These are phyloP conservation scores for Marronus borbonicus DNA, from an alignment of 2,888 invertebrate genomes.

Conservation along the genomic window DNA sequence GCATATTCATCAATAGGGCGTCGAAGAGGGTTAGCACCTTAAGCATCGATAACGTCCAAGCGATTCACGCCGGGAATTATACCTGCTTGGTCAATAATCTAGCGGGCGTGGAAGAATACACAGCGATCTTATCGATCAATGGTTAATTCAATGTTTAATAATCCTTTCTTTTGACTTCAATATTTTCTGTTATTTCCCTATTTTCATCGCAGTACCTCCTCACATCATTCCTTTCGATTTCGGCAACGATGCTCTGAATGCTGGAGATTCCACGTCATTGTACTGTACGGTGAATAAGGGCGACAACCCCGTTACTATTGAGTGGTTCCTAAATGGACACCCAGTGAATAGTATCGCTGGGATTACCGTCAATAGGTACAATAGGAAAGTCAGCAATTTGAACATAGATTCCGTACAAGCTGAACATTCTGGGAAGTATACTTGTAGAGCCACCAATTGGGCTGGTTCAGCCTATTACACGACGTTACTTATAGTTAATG, in stretches of 20 bases:
- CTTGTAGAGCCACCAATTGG: conserved; percentile 80
- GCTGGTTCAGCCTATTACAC: conserved; percentile 74
- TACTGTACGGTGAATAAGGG: conserved; percentile 85
- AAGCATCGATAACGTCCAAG: not conserved
- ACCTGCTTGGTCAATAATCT: not conserved
- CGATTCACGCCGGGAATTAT: not conserved
- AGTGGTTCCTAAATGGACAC: conserved; percentile 75
- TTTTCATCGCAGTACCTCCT: conserved; percentile 68
- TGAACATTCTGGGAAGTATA: conserved; percentile 81
- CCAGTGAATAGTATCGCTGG: conserved; percentile 72
- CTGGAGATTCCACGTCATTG: conserved; percentile 83
- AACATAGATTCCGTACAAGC: conserved; percentile 70
- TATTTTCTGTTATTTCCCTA: not conserved
- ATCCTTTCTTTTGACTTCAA: not conserved
- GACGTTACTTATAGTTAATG: conserved; percentile 59
- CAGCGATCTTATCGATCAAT: no score
- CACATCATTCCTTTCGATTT: conserved; percentile 82
- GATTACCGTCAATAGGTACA: conserved; percentile 69
- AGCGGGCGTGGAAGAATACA: not conserved
- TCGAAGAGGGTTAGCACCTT: not conserved
- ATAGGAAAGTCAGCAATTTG: conserved; percentile 73
- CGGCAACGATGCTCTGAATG: conserved; percentile 82
- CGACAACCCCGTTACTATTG: conserved; percentile 80
- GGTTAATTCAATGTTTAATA: not conserved
- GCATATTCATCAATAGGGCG: not conserved